Base-by-base conservation (phyloP, 2,888 invertebrate species). In the Atethmia centrago region DNA sequence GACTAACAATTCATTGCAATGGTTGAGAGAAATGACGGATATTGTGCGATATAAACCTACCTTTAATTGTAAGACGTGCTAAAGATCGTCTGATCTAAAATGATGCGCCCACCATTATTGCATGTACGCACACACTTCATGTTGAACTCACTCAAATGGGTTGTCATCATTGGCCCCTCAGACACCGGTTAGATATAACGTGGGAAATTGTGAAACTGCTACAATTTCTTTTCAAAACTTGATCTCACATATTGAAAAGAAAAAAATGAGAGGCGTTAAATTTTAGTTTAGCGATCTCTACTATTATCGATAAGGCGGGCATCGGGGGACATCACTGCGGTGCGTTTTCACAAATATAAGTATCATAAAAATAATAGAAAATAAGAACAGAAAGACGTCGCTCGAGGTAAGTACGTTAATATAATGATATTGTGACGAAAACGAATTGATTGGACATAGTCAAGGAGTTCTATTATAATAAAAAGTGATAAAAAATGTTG, bases 401-500 rank as follows among this genome's bases (percentile, higher is more conserved):
- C 14, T 28, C 21, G 14, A 40, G 5, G 5, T 25, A 21, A 59
- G 25, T 21, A 40, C 1, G n/a, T n/a, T n/a, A n/a, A n/a, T n/a
- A n/a, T n/a, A n/a, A n/a, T n/a, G n/a, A 5, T 16, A 40, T 19
- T n/a, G 53, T 53, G 40, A 31, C 10, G n/a, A 7, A 19, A 71
- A 56, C 28, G 3, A 42, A 58, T 58, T 49, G 51, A 58, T 28
- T 45, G 80, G 25, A 62, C 19, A 25, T 9, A 45, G 16, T 36
- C 45, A 47, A 71, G 14, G 51, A 80, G 62, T 51, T 25, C 19
- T 74, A 77, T 28, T 58, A 59, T 42, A 64, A 74, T 80, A 77
- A 77, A 40, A 73, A 53, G 75, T 75, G 75, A 75, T 80, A 80
- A 61, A 79, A 70, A 51, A 53, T 80, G 21, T 47, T 49, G 14